These are phyloP conservation scores for Valencia hispanica DNA, from an alignment of 2,797 vertebrate species.

Conservation along the genomic window DNA sequence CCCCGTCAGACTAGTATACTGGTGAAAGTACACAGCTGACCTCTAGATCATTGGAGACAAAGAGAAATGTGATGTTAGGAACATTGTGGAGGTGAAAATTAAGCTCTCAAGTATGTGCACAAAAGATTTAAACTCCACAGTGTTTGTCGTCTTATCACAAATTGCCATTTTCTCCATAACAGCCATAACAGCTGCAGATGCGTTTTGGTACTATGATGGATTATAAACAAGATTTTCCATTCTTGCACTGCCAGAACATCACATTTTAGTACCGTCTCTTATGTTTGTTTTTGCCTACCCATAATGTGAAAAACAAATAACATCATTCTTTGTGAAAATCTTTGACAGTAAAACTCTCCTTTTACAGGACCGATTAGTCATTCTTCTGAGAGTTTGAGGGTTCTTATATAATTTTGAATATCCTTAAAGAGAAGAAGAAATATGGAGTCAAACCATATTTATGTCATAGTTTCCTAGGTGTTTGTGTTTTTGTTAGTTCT, in stretches of 20 bases:
- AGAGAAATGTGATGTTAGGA: neutral
- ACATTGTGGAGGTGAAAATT: neutral
- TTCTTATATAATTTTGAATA: neutral
- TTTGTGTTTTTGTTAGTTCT: too few relatives aligned
- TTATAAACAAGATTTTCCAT: neutral
- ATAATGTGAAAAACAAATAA: neutral
- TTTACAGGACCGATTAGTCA: neutral
- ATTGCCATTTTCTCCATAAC: neutral
- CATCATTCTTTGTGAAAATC: neutral
- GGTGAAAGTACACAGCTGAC: neutral
- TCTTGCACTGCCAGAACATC: neutral
- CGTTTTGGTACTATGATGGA: neutral
- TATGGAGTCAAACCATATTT: neutral
- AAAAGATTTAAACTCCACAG: neutral
- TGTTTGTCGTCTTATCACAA: neutral
- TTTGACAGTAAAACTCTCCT: neutral
- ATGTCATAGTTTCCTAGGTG: too few relatives aligned
- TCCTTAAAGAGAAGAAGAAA: neutral
- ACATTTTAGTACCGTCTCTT: neutral
- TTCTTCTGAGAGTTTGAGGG: too few relatives aligned
- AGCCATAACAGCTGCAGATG: neutral
- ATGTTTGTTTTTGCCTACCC: neutral
- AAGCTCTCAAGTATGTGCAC: neutral
- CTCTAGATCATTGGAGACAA: neutral
- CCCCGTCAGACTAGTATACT: neutral